phyloP scores from a whole-genome alignment of 2,113 vertebrate species.

The Tachuris rubrigastra region DNA sequence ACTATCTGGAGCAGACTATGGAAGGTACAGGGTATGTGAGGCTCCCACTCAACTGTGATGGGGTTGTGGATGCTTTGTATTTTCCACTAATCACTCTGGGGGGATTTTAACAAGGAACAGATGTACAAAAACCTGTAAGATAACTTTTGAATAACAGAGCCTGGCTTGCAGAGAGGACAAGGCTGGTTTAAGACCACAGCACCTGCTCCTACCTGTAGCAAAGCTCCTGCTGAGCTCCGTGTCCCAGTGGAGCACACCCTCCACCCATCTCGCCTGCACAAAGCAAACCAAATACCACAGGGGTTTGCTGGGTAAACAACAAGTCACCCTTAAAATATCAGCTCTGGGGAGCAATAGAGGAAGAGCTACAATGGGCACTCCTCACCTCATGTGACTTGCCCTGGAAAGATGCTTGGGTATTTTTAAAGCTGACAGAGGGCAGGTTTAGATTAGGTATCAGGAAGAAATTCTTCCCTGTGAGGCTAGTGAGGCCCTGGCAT shows the following conservation, averaged over 20 bases:
- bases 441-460: neutral
- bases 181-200: neutral
- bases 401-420: neutral
- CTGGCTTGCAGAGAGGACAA: neutral
- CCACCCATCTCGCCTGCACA: neutral
- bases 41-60: neutral
- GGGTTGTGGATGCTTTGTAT: neutral
- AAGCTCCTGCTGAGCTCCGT: neutral
- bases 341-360: neutral
- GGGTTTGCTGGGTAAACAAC: neutral
- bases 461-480: neutral
- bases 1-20: neutral
- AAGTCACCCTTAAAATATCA: neutral
- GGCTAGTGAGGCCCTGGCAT: neutral
- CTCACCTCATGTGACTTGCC: neutral
- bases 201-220: neutral
- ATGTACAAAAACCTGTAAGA: neutral
- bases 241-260: fast-evolving
- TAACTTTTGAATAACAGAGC: neutral
- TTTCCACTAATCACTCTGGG: neutral
- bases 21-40: neutral
- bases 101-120: neutral
- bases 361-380: neutral
- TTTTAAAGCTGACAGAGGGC: neutral
- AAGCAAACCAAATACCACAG: neutral